Evolutionary conservation across 2,113 vertebrate species (phyloP).

Genomic region (Nothocercus nigrocapillus): DNA sequence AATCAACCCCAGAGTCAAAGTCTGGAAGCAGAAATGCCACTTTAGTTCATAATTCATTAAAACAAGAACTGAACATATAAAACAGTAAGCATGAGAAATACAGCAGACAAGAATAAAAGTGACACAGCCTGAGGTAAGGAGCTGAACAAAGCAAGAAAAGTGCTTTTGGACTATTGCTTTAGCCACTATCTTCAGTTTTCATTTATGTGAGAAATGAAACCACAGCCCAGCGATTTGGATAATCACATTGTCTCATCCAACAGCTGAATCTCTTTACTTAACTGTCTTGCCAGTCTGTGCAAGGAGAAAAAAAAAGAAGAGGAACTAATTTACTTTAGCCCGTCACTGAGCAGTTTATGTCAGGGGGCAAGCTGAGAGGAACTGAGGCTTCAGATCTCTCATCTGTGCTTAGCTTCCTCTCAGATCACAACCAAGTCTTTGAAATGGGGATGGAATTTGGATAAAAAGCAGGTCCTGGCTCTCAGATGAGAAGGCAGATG

Average conservation of each 20-base stretch:
- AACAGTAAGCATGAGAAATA: not conserved
- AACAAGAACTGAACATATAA: not conserved
- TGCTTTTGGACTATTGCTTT: not conserved
- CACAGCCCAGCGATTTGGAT: not conserved
- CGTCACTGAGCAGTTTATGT: rapidly evolving
- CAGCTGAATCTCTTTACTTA: constrained; percentile 13
- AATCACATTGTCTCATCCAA: not conserved
- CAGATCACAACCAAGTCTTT: not conserved
- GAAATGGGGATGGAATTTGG: not conserved
- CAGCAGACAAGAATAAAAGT: not conserved
- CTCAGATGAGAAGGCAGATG: not conserved
- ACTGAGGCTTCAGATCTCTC: not conserved
- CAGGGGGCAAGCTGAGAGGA: not conserved
- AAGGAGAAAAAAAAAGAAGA: not conserved
- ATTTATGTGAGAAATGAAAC: constrained; percentile 39
- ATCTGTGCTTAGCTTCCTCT: not conserved
- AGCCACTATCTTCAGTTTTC: not conserved
- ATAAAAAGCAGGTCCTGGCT: not conserved
- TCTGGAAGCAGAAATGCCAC: not conserved
- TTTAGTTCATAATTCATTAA: not conserved
- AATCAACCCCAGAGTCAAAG: not conserved
- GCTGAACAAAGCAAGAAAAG: not conserved
- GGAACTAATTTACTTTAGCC: not conserved
- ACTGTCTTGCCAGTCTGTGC: not conserved
- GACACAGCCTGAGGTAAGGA: not conserved